Base-by-base conservation (phyloP, 2,888 invertebrate species). In the Caenorhabditis sp. region DNA sequence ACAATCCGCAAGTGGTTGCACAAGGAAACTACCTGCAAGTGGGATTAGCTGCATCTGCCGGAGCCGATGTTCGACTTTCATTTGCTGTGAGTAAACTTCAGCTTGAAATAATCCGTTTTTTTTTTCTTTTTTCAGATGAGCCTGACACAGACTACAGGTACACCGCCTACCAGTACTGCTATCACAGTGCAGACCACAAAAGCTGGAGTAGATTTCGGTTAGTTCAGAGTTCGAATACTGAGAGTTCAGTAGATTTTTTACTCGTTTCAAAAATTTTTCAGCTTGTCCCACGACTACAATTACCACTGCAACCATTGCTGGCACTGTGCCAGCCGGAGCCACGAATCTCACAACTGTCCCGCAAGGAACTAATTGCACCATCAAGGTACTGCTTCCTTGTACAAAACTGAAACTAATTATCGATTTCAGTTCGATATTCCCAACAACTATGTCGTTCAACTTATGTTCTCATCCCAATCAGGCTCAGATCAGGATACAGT, bases 1-100 rank as follows among this genome's bases (percentile, higher is more conserved):
- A 59, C 6, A 63, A 38, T 19, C 69, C 61, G 61, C 8, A 22
- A 24, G 77, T 77, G 6, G 19, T 44, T 3, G 24, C 70, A 4
- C 56, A 56, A n/a, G 79, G 79, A 56, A 79, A 79, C 58, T 79
- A 70, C 44, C 31, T 79, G 70, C 41, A 54, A 14, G n/a, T 79
- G 8, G 63, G 28, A 14, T 26, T 63, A n/a, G 4, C 16, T n/a
- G 63, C 70, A 44, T 44, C 70, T 19, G 70, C n/a, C 8, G 28
- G 7, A 1, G 12, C 56, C 10, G 64, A 79, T 26, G 56, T 79
- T 24, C 54, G 79, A 16, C 41, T 77, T 26, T 54, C 26, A 7
- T 54, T 28, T 0, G 69, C 69, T 22, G 61, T 51, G 31, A 59
- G 31, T 7, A 6, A n/a, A 31, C 7, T 31, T 31, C 31, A 31